These are phyloP conservation scores for Stenodera caucasica DNA, from an alignment of 2,888 invertebrate species.

Conservation along the genomic window DNA sequence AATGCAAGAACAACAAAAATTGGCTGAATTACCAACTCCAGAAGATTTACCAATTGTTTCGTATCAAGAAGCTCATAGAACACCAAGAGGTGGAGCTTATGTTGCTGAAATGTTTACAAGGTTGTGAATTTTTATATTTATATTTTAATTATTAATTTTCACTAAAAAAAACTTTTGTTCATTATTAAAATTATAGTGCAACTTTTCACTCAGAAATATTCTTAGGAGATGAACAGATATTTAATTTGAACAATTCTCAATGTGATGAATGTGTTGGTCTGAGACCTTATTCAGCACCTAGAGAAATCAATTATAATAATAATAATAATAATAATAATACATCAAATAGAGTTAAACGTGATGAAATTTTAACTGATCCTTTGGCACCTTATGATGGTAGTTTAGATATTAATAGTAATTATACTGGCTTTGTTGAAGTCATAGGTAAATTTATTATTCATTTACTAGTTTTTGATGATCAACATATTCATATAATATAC, in stretches of 20 bases:
- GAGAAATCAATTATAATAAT: constrained; percentile 38
- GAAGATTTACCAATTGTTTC: constrained; percentile 70
- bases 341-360: constrained; percentile 45
- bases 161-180: constrained; percentile 13
- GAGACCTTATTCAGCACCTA: constrained; percentile 52
- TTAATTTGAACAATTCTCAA: constrained; percentile 46
- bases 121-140: constrained; percentile 52
- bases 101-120: constrained; percentile 83
- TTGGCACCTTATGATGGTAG: constrained; percentile 68
- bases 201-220: constrained; percentile 68
- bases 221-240: constrained; percentile 68
- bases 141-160: too few relatives aligned
- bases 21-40: constrained; percentile 69
- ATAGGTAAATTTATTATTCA: constrained; percentile 61
- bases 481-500: too few relatives aligned
- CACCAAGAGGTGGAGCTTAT: constrained; percentile 75
- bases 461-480: constrained; percentile 4
- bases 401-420: constrained; percentile 76
- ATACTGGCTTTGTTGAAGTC: constrained; percentile 83
- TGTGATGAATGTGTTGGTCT: constrained; percentile 60
- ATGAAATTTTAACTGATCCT: constrained; percentile 47
- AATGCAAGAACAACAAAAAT: constrained; percentile 64
- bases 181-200: constrained; percentile 55
- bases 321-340: constrained; percentile 36
- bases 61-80: constrained; percentile 72